A percentile compares a stretch with the other conserved stretches of the same genome.
phyloP scores from a whole-genome alignment of 2,797 vertebrate species.

The Crocodylus rhombifer region DNA sequence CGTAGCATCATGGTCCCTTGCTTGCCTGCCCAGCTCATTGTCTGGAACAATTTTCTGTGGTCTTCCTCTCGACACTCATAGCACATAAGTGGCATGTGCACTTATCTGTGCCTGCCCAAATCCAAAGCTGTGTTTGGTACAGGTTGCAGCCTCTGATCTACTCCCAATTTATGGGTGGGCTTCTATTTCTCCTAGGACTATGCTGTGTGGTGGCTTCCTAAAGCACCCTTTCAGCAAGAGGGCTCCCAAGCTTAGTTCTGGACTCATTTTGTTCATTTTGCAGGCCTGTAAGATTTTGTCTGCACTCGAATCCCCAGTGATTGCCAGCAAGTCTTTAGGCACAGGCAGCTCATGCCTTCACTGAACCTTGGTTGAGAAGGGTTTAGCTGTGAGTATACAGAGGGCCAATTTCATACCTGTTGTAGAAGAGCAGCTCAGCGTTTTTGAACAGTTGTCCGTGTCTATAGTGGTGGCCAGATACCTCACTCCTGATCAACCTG shows the following conservation, averaged over 20 bases:
- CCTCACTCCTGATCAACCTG: fast-evolving
- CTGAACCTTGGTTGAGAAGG: neutral
- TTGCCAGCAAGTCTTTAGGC: neutral
- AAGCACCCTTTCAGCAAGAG: neutral
- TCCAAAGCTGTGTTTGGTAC: too few relatives aligned
- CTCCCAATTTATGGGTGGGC: neutral
- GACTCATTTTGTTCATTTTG: neutral
- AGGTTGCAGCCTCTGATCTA: too few relatives aligned
- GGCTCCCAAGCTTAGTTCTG: neutral
- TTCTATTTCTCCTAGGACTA: neutral
- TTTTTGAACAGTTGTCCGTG: neutral
- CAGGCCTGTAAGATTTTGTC: neutral
- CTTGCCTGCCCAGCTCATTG: too few relatives aligned
- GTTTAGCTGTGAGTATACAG: neutral
- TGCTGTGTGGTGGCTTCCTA: neutral
- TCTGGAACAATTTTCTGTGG: too few relatives aligned
- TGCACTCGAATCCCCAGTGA: neutral
- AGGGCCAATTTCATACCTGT: neutral
- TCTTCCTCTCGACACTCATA: too few relatives aligned
- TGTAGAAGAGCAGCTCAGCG: neutral
- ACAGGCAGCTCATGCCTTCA: fast-evolving
- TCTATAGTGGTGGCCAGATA: neutral
- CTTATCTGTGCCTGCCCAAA: too few relatives aligned
- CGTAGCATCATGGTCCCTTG: neutral
- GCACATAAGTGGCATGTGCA: too few relatives aligned